Conservation (phyloP, 2,113 vertebrate genomes). For the Origma solitaria region DNA sequence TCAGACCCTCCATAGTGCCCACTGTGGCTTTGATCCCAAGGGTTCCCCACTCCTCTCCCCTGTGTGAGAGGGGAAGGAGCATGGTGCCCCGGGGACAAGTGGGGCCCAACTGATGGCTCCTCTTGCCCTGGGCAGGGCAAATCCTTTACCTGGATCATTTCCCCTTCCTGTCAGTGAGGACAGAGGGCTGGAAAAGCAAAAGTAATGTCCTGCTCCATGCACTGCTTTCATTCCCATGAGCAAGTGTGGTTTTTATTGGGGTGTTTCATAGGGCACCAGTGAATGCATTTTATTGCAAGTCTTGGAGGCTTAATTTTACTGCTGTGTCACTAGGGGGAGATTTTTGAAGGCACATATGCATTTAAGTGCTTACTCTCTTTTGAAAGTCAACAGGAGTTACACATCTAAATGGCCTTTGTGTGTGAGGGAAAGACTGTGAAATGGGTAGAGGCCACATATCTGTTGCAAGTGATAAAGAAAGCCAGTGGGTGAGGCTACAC, state of each 20-base stretch:
- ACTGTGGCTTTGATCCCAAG: not conserved
- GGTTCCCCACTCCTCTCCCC: not conserved
- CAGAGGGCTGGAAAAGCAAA: not conserved
- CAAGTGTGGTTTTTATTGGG: not conserved
- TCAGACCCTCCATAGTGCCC: not conserved
- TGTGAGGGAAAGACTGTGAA: not conserved
- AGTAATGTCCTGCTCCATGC: not conserved
- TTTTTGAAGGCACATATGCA: constrained; percentile 11
- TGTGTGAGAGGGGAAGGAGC: not conserved
- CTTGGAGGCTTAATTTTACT: constrained; percentile 17
- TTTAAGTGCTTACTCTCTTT: not conserved
- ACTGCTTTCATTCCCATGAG: not conserved
- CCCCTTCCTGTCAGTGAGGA: not conserved
- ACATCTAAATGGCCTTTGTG: not conserved
- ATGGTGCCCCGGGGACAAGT: not conserved
- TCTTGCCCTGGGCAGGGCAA: not conserved
- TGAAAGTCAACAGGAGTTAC: not conserved
- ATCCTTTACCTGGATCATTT: not conserved
- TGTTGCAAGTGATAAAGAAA: constrained; percentile 10
- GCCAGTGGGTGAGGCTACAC: not conserved
- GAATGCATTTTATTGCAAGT: not conserved
- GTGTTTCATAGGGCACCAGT: not conserved
- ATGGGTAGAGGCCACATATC: not conserved
- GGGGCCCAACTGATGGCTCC: not conserved
- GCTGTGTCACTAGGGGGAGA: constrained; percentile 23